Conservation (phyloP, 2,888 invertebrate genomes). For the Tachina lurida region DNA sequence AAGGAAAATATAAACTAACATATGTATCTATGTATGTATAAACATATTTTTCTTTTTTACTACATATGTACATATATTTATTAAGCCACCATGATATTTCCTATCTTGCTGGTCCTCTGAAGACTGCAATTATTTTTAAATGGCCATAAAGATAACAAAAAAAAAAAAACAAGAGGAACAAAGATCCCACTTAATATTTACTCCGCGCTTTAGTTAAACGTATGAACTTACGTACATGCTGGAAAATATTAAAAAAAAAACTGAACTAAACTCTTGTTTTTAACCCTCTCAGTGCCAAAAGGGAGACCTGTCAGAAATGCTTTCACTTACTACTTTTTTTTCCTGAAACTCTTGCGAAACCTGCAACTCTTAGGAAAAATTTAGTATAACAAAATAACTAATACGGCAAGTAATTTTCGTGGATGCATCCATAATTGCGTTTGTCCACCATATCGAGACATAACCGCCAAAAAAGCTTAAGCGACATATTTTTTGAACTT, state of each 20-base stretch:
- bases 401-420: too few relatives aligned
- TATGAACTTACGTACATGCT: not conserved
- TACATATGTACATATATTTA: not conserved
- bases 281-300: too few relatives aligned
- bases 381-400: too few relatives aligned
- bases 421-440: too few relatives aligned
- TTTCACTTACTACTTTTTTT: too few relatives aligned
- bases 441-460: too few relatives aligned
- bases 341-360: too few relatives aligned
- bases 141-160: constrained; percentile 68
- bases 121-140: constrained; percentile 70
- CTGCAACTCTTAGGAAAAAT: too few relatives aligned
- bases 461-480: too few relatives aligned
- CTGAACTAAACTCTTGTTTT: not conserved
- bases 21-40: not conserved
- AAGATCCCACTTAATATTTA: constrained; percentile 40
- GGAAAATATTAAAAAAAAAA: constrained; percentile 8
- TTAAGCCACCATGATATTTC: constrained; percentile 24
- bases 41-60: not conserved
- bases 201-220: constrained; percentile 8
- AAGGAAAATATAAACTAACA: constrained; percentile 1
- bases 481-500: too few relatives aligned
- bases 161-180: constrained; percentile 20
- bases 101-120: constrained; percentile 29
- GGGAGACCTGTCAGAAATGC: too few relatives aligned